Evolutionary conservation across 2,888 invertebrate genomes (phyloP), one percentile per base, ranked within the genome.

Genomic region (Nemurella pictetii): DNA sequence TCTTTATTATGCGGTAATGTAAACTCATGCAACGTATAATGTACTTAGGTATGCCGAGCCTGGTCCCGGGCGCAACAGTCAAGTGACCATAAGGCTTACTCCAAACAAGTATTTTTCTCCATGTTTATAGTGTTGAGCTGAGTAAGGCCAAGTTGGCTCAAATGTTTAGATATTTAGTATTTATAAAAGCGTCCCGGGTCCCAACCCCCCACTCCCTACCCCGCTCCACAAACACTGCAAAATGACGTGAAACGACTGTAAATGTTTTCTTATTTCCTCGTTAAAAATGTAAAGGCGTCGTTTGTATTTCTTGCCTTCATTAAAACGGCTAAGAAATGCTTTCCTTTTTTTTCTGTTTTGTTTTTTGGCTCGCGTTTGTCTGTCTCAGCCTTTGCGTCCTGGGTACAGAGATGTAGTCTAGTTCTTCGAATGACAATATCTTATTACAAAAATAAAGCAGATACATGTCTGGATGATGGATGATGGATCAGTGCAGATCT

Each of bases 1-100:
- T 36, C 81, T 81, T 36, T 81, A 81, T 81, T 81, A 81, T 81
- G 81, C 81, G 81, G 36, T 81, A 81, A 81, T 81, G 81, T 36
- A 35, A 81, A 36, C 81, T 81, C 81, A 81, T 81, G 81, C 81
- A 32, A 81, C 36, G 28, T 81, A 81, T 35, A 78, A 78, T 78
- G 78, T 78, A 78, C 30, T 78, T 78, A 78, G 78, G 30, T 78
- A 78, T 78, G 78, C 78, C 30, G 30, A 30, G 29, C 30, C 78
- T 27, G 75, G 78, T 29, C 30, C 78, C 29, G 55, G 9, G 55
- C 55, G 55, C 55, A 55, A 55, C 55, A 55, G 75, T 75, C 75
- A 26, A 28, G 26, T 75, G 75, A 75, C 75, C 75, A 28, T 55
- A 75, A 75, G 75, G 75, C 75, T 27, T 75, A 75, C 28, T 26